A percentile compares a stretch with the other conserved stretches of the same genome.
Evolutionary conservation across 2,113 vertebrate species (phyloP).

Genomic region (Felis catus): DNA sequence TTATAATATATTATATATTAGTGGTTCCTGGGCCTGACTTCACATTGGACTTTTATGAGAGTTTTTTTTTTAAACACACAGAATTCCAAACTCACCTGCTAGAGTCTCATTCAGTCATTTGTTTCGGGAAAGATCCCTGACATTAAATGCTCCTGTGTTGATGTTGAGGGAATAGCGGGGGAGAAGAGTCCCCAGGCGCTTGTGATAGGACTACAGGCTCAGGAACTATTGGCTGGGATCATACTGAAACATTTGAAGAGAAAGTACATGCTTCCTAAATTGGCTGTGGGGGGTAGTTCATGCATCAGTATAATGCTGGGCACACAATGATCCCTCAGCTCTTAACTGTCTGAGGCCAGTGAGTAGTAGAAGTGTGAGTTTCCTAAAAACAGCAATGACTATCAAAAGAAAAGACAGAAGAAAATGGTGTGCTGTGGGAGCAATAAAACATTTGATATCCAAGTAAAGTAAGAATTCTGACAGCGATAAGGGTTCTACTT

Average conservation of each 20-base stretch:
- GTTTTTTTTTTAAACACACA: neutral
- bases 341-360: neutral
- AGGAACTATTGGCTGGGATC: neutral
- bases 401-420: neutral
- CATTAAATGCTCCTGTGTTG: neutral
- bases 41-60: neutral
- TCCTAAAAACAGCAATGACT: neutral
- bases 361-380: neutral
- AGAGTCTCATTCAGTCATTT: neutral
- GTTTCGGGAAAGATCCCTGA: neutral
- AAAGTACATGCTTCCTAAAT: neutral
- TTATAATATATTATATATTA: neutral
- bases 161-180: neutral
- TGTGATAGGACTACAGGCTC: neutral
- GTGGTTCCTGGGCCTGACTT: neutral
- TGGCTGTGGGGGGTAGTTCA: neutral
- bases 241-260: neutral
- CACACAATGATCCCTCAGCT: neutral
- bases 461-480: slow-evolving; percentile 4
- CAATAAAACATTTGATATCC: neutral
- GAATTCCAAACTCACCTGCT: neutral
- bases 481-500: neutral
- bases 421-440: neutral
- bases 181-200: neutral
- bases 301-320: neutral